Evolutionary conservation across 2,888 invertebrate species (phyloP).

Genomic region (Polyommatus icarus): DNA sequence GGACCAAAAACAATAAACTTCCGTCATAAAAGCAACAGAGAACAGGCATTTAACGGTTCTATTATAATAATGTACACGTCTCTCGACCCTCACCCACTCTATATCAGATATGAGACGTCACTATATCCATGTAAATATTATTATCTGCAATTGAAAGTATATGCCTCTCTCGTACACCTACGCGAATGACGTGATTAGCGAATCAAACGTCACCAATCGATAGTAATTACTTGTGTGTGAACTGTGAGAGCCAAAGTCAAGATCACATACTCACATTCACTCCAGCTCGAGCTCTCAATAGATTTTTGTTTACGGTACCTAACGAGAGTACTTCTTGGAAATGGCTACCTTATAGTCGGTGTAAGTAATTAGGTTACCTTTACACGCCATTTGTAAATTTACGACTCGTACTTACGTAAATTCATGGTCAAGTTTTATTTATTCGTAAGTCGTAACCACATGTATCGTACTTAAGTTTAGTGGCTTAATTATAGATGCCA

Average conservation of each 20-base stretch:
- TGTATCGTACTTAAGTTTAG: not conserved
- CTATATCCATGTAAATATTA: not conserved
- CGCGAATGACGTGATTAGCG: constrained; percentile 1
- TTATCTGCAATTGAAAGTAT: not conserved
- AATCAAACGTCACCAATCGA: constrained; percentile 18
- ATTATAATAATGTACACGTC: not conserved
- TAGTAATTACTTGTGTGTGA: not conserved
- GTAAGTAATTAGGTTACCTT: not conserved
- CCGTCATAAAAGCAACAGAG: not conserved
- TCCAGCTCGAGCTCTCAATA: not conserved
- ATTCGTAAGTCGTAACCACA: not conserved
- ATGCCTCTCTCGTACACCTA: not conserved
- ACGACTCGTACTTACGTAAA: not conserved
- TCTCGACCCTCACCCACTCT: not conserved
- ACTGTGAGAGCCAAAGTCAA: constrained; percentile 4
- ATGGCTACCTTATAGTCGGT: too few relatives aligned
- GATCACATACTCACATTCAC: not conserved
- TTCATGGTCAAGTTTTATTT: not conserved
- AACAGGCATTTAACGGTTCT: not conserved
- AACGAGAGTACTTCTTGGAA: too few relatives aligned
- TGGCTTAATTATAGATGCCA: too few relatives aligned
- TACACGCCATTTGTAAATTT: not conserved
- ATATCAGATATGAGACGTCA: not conserved
- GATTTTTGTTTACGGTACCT: not conserved
- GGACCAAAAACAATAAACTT: constrained; percentile 1